Conservation (phyloP, 2,888 invertebrate genomes). For the Drosophila macrospina region DNA sequence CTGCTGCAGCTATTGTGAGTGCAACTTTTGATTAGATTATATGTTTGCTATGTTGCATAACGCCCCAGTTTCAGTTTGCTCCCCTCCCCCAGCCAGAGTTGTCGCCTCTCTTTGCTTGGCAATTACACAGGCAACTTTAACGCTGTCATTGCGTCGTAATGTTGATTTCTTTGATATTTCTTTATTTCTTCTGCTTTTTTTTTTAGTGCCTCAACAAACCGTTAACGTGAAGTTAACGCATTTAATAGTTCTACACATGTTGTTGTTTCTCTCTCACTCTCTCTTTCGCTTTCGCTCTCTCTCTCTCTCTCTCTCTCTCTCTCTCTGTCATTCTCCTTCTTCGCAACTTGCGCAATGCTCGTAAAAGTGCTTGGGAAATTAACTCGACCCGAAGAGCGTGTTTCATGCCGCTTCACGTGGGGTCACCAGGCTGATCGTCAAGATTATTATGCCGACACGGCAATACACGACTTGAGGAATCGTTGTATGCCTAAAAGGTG, state of each 20-base stretch:
- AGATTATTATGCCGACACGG: slow-evolving; percentile 9
- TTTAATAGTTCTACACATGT: slow-evolving; percentile 63
- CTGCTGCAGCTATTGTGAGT: slow-evolving; percentile 9
- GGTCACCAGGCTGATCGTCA: slow-evolving; percentile 9
- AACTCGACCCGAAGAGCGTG: slow-evolving; percentile 37
- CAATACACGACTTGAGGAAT: slow-evolving; percentile 4
- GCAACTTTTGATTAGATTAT: slow-evolving; percentile 62
- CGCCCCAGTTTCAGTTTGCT: neutral
- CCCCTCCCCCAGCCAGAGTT: neutral
- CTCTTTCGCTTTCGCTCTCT: neutral
- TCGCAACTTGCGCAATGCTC: slow-evolving; percentile 61
- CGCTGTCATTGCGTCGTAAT: slow-evolving; percentile 36
- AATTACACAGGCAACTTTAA: slow-evolving; percentile 41
- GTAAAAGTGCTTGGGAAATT: slow-evolving; percentile 57
- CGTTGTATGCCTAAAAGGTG: neutral
- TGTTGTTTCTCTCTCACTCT: slow-evolving; percentile 9
- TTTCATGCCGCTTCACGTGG: slow-evolving; percentile 17
- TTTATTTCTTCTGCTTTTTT: slow-evolving; percentile 1
- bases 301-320: neutral
- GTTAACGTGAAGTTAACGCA: slow-evolving; percentile 82
- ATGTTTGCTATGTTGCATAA: slow-evolving; percentile 34
- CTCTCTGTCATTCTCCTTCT: neutral
- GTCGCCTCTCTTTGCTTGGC: slow-evolving; percentile 13
- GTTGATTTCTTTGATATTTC: slow-evolving; percentile 20
- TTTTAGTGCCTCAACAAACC: slow-evolving; percentile 37